A percentile compares a stretch with the other conserved stretches of the same genome.
phyloP scores from a whole-genome alignment of 2,797 vertebrate species.

The Adelosebastes latens region DNA sequence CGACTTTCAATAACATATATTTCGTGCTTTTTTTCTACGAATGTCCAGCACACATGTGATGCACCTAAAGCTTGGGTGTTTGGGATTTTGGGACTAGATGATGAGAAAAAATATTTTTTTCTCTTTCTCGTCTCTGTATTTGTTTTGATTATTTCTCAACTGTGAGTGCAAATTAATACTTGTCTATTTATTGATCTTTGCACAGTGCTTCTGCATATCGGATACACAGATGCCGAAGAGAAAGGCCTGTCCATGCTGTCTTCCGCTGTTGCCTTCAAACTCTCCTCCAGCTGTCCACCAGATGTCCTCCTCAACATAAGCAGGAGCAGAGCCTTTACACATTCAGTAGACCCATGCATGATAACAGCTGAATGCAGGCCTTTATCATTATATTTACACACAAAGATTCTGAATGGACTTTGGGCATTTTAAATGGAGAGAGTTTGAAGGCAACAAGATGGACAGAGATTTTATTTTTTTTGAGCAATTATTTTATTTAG shows the following conservation, averaged over 20 bases:
- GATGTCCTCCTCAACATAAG: constrained; percentile 1
- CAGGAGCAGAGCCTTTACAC: background rate
- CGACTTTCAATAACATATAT: too few relatives aligned
- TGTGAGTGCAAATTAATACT: background rate
- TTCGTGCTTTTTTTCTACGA: too few relatives aligned
- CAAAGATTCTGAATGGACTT: background rate
- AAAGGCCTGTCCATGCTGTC: too few relatives aligned
- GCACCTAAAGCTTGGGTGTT: too few relatives aligned
- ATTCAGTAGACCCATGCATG: background rate
- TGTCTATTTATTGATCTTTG: background rate
- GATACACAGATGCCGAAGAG: background rate
- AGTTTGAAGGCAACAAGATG: background rate
- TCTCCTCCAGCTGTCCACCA: background rate
- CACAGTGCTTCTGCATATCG: background rate
- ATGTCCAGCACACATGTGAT: too few relatives aligned
- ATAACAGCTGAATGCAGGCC: background rate
- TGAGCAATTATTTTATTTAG: background rate
- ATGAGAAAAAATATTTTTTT: too few relatives aligned
- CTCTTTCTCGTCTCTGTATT: too few relatives aligned
- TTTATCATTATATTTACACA: background rate
- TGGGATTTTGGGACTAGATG: background rate
- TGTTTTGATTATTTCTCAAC: background rate
- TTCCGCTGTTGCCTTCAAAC: background rate
- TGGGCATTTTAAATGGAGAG: background rate
- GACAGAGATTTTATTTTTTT: background rate